A percentile compares a stretch with the other conserved stretches of the same genome.
phyloP scores from a whole-genome alignment of 2,797 vertebrate genomes.

The Arctocebus calabarensis region DNA sequence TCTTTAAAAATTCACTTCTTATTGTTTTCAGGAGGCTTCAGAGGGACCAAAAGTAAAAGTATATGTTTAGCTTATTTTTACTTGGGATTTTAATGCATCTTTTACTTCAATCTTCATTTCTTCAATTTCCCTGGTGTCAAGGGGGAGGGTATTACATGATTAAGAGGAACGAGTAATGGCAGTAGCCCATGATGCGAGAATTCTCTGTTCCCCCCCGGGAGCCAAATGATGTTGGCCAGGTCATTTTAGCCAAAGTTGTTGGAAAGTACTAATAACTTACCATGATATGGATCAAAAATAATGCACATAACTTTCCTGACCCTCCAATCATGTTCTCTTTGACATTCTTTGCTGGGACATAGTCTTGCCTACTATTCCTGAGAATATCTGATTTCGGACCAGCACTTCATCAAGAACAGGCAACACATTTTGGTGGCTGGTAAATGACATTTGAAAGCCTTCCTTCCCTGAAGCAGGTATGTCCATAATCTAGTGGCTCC shows the following conservation, averaged over 20 bases:
- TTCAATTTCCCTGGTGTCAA: conserved; percentile 8
- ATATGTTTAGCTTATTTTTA: not conserved
- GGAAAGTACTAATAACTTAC: not conserved
- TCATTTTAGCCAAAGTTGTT: not conserved
- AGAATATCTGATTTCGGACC: not conserved
- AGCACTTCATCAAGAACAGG: not conserved
- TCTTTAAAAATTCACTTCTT: not conserved
- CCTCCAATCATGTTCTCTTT: not conserved
- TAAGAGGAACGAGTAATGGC: not conserved
- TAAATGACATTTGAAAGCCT: not conserved
- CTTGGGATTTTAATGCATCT: conserved; percentile 30
- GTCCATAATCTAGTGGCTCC: not conserved
- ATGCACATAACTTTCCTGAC: not conserved
- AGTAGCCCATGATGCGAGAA: not conserved
- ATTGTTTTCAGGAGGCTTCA: not conserved
- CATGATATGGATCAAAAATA: not conserved
- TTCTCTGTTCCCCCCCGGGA: not conserved
- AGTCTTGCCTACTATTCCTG: not conserved
- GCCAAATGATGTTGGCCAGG: not conserved
- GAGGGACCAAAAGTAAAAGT: not conserved
- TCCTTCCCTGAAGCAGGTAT: not conserved
- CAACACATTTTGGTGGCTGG: not conserved
- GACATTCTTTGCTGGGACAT: not conserved
- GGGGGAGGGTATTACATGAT: not conserved
- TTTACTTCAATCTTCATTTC: not conserved